Evolutionary conservation across 1,140 invertebrate species (phyloP), one percentile per base, ranked within the genome.

Genomic region (Hycleus phaleratus): DNA sequence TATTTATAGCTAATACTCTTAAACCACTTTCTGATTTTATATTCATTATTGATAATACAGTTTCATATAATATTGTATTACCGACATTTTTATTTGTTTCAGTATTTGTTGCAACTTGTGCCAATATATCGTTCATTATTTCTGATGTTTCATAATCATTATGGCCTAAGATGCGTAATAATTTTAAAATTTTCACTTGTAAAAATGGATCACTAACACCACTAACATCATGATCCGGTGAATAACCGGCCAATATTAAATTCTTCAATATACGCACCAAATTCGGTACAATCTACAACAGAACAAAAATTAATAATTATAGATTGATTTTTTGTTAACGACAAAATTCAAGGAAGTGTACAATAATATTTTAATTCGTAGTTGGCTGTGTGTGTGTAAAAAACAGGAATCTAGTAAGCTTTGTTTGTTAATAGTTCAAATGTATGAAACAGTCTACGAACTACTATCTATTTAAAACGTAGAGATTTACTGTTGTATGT

Each of bases 81-180:
- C 95, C 95, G 38, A 98, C 95, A 77, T 98, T 98, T 81, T 98
- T 98, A 71, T 88, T 95, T 3, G 93, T 96, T 77, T 98, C 95
- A 3, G 95, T 98, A 71, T 97, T 98, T 9, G 95, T 98, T 2
- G 95, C 95, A 6, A 98, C 95, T 78, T 98, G 95, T 11, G 97
- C 96, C 59, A 99, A 79, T 63, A 99, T 98, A 75, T 99, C 97
- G 76, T 99, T 99, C 97, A 99, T 99, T 4, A 95, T 92, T 79
- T 99, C 97, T 12, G 96, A 98, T 1, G 95, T 90, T 67, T 97
- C 93, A 1, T 85, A 83, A 78, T 99, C 97, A 70, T 97, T 95
- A 66, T 88, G 89, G 18, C 97, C 97, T 49, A 99, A 79, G 70
- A 99, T 93, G 66, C 97, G 79, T 32, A 99, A 75, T 0, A 99